Evolutionary conservation across 2,797 vertebrate species (phyloP), one percentile per base, ranked within the genome.

Genomic region (Chromobotia macracanthus): DNA sequence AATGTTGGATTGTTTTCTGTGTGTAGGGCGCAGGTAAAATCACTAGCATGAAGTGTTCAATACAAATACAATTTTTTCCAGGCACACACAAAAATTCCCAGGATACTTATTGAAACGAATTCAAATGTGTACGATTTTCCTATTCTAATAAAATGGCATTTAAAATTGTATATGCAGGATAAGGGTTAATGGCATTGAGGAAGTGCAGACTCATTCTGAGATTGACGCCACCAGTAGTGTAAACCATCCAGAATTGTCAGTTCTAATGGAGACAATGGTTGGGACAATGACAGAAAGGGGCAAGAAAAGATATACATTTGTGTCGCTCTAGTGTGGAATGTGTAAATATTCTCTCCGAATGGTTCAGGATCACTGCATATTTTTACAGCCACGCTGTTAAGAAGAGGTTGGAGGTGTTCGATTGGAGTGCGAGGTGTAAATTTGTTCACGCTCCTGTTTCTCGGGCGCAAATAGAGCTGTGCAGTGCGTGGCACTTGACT

Each of bases 361-460:
- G 86, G 89, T 86, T 84, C 75, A 76, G 84, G 83, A 90, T 88
- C 77, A 16, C 87, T 90, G 89, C 85, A 90, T 92, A 91, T 92
- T 91, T 91, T 92, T 83, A 84, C 87, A 83, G 70, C 65, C 80
- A 66, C 35, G 35, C 25, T 53, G 79, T 80, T 79, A 74, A 82
- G 75, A 75, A 79, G 80, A 80, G 80, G 74, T 80, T 82, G 82
- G 77, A 86, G 83, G 83, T 82, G 85, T 86, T 75, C 60, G 63
- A 65, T 76, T 75, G 77, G 87, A 84, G 79, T 48, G 69, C 65
- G 83, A 92, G 89, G 92, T 92, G 93, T 90, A 91, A 93, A 94
- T 92, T 88, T 83, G 86, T 88, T 87, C 85, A 83, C 87, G 87
- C 88, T 89, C 86, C 84, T 87, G 84, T 86, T 88, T 88, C 81